A percentile compares a stretch with the other conserved stretches of the same genome.
Evolutionary conservation across 2,888 invertebrate genomes (phyloP).

Genomic region (Notodonta dromedarius): DNA sequence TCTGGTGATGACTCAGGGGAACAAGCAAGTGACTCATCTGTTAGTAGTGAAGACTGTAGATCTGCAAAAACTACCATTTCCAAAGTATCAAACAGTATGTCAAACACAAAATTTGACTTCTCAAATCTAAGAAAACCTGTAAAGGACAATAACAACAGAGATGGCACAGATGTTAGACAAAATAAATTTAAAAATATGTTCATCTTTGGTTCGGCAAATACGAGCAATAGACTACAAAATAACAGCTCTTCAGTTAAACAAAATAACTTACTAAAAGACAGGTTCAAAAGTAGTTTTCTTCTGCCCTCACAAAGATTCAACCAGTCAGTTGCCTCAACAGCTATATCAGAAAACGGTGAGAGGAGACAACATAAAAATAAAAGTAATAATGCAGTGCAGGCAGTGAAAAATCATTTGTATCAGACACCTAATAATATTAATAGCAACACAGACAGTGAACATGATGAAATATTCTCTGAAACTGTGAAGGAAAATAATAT

Average conservation of each 20-base stretch:
- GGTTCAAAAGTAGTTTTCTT: slow-evolving; percentile 57
- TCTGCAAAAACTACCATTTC: slow-evolving; percentile 49
- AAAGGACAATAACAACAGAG: slow-evolving; percentile 25
- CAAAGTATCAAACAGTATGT: slow-evolving; percentile 38
- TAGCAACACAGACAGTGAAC: slow-evolving; percentile 42
- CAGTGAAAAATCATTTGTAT: slow-evolving; percentile 14
- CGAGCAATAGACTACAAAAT: slow-evolving; percentile 14
- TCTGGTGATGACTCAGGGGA: slow-evolving; percentile 67
- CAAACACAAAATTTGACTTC: slow-evolving; percentile 40
- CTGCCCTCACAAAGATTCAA: slow-evolving; percentile 68
- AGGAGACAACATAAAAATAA: slow-evolving; percentile 16
- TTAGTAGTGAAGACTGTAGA: slow-evolving; percentile 65
- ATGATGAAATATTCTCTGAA: slow-evolving; percentile 56
- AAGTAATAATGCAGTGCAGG: slow-evolving; percentile 10
- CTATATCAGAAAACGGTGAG: slow-evolving; percentile 44
- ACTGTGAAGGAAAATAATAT: slow-evolving; percentile 33
- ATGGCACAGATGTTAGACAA: slow-evolving; percentile 49
- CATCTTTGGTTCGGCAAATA: slow-evolving; percentile 24
- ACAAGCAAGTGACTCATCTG: slow-evolving; percentile 65
- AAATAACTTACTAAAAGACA: slow-evolving; percentile 49
- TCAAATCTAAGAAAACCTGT: slow-evolving; percentile 17
- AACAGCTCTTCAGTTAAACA: slow-evolving; percentile 27
- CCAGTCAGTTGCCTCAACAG: slow-evolving; percentile 42
- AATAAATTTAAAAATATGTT: slow-evolving; percentile 49
- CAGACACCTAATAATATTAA: slow-evolving; percentile 19